Evolutionary conservation across 1,140 invertebrate species (phyloP).

Genomic region (Globodera ellingtonae): DNA sequence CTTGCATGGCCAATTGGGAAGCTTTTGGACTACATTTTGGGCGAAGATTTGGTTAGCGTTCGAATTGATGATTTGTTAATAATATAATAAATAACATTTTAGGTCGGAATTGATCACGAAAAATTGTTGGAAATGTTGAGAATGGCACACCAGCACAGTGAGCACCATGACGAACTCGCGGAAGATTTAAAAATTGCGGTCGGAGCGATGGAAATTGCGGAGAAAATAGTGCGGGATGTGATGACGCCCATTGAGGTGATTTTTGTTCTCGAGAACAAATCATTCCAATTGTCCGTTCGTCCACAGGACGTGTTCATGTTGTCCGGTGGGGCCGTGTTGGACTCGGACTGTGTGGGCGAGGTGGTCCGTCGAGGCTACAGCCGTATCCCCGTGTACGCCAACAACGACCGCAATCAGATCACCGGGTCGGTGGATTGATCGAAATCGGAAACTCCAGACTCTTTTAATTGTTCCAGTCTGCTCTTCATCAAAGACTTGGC

Average conservation of each 20-base stretch:
- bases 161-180: conserved; percentile 60
- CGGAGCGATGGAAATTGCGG: conserved; percentile 68
- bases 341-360: conserved; percentile 79
- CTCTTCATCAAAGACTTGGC: conserved; percentile 95
- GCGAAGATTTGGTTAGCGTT: conserved; percentile 84
- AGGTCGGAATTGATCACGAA: conserved; percentile 89
- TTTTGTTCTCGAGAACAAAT: not conserved
- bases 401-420: conserved; percentile 77
- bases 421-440: conserved; percentile 65
- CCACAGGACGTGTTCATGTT: conserved; percentile 69
- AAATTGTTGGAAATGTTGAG: conserved; percentile 89
- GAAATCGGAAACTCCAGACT: too few relatives aligned
- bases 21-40: conserved; percentile 83
- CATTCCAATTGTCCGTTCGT: conserved; percentile 4
- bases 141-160: conserved; percentile 68
- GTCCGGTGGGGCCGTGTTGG: conserved; percentile 65
- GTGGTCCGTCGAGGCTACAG: conserved; percentile 91
- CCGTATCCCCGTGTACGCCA: conserved; percentile 83
- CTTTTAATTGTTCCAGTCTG: conserved; percentile 71
- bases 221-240: conserved; percentile 68
- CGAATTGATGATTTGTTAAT: conserved; percentile 13
- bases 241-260: conserved; percentile 69
- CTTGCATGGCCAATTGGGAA: conserved; percentile 87
- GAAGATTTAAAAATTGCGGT: conserved; percentile 69
- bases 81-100: conserved; percentile 78